These are phyloP conservation scores for Solea solea DNA, from an alignment of 2,113 vertebrate species.

Conservation along the genomic window DNA sequence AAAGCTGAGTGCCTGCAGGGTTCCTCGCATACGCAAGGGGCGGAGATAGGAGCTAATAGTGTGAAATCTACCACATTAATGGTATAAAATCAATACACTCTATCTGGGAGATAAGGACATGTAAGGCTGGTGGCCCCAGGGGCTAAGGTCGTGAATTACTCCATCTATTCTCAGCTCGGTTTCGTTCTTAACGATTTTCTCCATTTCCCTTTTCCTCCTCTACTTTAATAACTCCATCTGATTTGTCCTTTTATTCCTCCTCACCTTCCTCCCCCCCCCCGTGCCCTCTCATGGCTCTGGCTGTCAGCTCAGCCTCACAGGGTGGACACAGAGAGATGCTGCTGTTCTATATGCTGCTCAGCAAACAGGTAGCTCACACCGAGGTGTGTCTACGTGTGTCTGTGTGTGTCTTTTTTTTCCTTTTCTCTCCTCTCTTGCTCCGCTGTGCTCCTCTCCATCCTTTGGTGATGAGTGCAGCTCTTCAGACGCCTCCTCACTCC, in stretches of 20 bases:
- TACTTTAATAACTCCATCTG: constrained; percentile 36
- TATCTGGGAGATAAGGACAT: constrained; percentile 64
- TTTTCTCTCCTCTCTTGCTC: constrained; percentile 10
- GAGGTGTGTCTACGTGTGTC: constrained; percentile 42
- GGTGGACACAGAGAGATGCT: constrained; percentile 45
- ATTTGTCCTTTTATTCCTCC: neutral
- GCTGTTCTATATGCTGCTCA: constrained; percentile 69
- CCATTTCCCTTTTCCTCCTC: constrained; percentile 11
- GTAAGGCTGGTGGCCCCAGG: constrained; percentile 36
- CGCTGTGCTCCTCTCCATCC: constrained; percentile 57
- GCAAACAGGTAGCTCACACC: constrained; percentile 61
- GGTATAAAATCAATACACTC: constrained; percentile 66
- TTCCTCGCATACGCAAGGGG: constrained; percentile 31
- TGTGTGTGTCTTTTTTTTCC: constrained; percentile 23
- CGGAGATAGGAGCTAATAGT: constrained; percentile 56
- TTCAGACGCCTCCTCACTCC: constrained; percentile 72
- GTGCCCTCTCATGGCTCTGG: constrained; percentile 32
- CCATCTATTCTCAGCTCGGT: constrained; percentile 26
- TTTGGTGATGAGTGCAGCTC: constrained; percentile 60
- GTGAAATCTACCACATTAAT: constrained; percentile 67
- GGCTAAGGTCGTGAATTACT: constrained; percentile 56
- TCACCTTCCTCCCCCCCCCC: constrained; percentile 6
- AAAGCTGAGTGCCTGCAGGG: constrained; percentile 45
- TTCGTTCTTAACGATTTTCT: constrained; percentile 39
- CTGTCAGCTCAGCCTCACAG: constrained; percentile 68